Base-by-base conservation (phyloP, 1,140 invertebrate species). In the Archivesica marissinica region DNA sequence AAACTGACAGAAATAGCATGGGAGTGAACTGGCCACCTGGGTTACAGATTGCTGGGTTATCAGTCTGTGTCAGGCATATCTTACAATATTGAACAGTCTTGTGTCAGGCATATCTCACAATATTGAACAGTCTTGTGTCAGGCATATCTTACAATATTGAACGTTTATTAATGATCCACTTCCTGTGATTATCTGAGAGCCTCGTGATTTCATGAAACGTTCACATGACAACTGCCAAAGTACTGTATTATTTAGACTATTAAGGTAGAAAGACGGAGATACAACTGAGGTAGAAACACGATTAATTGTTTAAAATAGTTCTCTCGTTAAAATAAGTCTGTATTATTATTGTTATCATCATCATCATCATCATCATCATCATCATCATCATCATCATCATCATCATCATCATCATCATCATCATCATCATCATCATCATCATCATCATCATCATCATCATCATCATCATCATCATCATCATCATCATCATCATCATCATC, bases 371-470 rank as follows among this genome's bases (percentile, higher is more conserved):
- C 77, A 80, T 80, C 56, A 80, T 80, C 77, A 80, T 80, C 77
- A 80, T 80, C 77, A 80, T 80, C 77, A 80, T 80, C 77, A 80
- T 80, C 77, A 80, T 72, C 77, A 80, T 80, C 77, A 80, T 80
- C 77, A 75, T 80, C 77, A 75, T 80, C 77, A 75, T 80, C 77
- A 75, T 72, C 77, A 75, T 80, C 77, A 80, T 72, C 77, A 80
- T 80, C 77, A 80, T 80, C 56, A 80, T 72, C 77, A 80, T 80
- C 77, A 80, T 80, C 77, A 80, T 80, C 77, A 80, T 72, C 77
- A 80, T 72, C 77, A 80, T 80, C 56, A 80, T 80, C 77, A 80
- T 76, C 77, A 80, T 80, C 77, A 80, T 76, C 59, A 80, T 80
- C 77, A 79, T 75, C 76, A 47, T 81, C 61, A 66, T 81, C 75